Conservation (phyloP, 1,140 invertebrate species). For the Tigriopus japonicus region DNA sequence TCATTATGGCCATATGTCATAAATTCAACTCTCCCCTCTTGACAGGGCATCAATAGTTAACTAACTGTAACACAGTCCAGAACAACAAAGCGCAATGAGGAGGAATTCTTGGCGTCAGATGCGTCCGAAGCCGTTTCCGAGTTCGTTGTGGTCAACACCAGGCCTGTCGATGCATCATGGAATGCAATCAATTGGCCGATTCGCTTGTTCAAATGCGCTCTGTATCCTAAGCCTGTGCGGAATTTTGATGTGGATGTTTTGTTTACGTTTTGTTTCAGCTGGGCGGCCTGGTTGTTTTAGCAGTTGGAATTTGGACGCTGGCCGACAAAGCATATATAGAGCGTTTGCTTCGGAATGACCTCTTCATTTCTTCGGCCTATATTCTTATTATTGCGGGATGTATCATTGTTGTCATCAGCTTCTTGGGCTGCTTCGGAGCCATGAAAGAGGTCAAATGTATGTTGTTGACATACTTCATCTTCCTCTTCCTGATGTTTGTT, state of each 20-base stretch:
- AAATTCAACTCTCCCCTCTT: no score
- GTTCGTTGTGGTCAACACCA: no score
- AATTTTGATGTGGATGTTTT: neutral
- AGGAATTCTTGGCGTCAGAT: no score
- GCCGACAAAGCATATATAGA: slow-evolving; percentile 60
- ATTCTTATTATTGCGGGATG: slow-evolving; percentile 57
- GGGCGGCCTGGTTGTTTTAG: slow-evolving; percentile 51
- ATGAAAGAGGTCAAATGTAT: slow-evolving; percentile 66
- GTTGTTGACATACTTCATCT: slow-evolving; percentile 47
- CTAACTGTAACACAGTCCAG: no score
- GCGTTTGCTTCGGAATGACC: slow-evolving; percentile 55
- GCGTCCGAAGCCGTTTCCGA: no score
- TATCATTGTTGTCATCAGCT: slow-evolving; percentile 50
- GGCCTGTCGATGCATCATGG: no score
- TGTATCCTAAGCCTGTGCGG: neutral
- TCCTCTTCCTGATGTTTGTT: slow-evolving; percentile 63
- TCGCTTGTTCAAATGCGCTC: no score
- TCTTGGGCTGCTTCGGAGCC: slow-evolving; percentile 67
- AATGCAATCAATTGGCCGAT: no score
- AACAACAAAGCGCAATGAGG: no score
- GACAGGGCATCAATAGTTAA: no score
- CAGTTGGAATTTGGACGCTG: slow-evolving; percentile 56
- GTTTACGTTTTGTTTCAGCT: slow-evolving; percentile 5
- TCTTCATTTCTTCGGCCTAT: slow-evolving; percentile 58
- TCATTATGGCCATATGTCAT: no score